These are phyloP conservation scores for Sialis lutaria DNA, from an alignment of 2,888 invertebrate genomes.

Conservation along the genomic window DNA sequence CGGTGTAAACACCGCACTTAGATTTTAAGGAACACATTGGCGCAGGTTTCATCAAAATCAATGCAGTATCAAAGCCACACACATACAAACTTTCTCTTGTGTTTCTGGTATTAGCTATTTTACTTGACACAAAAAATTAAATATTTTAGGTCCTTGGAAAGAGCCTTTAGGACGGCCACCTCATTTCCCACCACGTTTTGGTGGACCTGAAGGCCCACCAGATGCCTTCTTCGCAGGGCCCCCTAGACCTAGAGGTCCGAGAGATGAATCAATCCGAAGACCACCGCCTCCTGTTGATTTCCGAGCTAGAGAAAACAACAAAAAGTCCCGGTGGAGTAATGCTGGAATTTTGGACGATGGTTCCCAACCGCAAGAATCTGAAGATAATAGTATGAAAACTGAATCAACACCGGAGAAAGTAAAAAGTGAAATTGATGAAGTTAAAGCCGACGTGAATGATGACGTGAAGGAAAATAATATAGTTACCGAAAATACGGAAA, in stretches of 20 bases:
- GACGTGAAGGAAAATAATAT: slow-evolving; percentile 3
- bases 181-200: slow-evolving; percentile 22
- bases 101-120: slow-evolving; percentile 3
- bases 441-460: slow-evolving; percentile 1
- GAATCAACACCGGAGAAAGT: slow-evolving; percentile 5
- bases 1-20: no score
- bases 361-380: neutral
- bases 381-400: slow-evolving; percentile 4
- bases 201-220: slow-evolving; percentile 21
- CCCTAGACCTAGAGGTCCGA: slow-evolving; percentile 4
- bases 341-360: neutral
- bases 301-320: slow-evolving; percentile 1
- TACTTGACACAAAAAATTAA: slow-evolving; percentile 1
- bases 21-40: neutral
- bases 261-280: neutral
- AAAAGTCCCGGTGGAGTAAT: slow-evolving; percentile 4
- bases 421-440: slow-evolving; percentile 3
- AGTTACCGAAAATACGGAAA: slow-evolving; percentile 6
- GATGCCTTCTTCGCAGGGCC: slow-evolving; percentile 10
- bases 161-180: slow-evolving; percentile 26
- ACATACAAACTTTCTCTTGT: neutral
- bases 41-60: neutral
- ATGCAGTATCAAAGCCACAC: neutral
- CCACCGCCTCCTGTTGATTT: slow-evolving; percentile 14
- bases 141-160: slow-evolving; percentile 22